phyloP scores from a whole-genome alignment of 2,888 invertebrate genomes.

The Tipula unca region DNA sequence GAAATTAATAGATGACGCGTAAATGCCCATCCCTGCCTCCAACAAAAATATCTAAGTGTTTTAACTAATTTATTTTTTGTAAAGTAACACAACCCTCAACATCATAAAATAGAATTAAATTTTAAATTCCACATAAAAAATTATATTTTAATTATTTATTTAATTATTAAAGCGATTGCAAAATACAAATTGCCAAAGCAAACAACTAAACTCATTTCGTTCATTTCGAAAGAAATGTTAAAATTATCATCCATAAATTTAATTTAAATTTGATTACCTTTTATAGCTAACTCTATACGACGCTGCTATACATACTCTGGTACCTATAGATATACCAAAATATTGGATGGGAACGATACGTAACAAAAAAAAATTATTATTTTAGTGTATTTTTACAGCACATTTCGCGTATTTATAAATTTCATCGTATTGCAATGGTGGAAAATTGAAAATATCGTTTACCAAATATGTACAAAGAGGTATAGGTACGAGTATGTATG shows the following conservation, averaged over 20 bases:
- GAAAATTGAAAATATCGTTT: not conserved
- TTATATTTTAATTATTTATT: not conserved
- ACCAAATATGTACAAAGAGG: not conserved
- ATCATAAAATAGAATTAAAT: too few species aligned
- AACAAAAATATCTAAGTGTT: too few species aligned
- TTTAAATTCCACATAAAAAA: not conserved
- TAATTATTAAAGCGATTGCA: not conserved
- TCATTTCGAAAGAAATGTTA: not conserved
- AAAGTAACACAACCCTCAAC: too few species aligned
- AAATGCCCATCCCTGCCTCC: too few species aligned
- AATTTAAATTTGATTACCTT: not conserved
- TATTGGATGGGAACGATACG: not conserved
- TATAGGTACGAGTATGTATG: not conserved
- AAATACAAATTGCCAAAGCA: not conserved
- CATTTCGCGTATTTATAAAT: not conserved
- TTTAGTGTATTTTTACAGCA: not conserved
- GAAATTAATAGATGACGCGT: too few species aligned
- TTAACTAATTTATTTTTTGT: too few species aligned
- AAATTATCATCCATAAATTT: not conserved
- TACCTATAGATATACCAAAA: not conserved
- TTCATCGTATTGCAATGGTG: not conserved
- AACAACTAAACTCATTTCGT: not conserved
- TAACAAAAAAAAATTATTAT: not conserved
- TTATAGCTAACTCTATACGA: not conserved
- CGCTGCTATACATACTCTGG: not conserved